Evolutionary conservation across 2,797 vertebrate species (phyloP).

Genomic region (Euphonia xanthogaster): DNA sequence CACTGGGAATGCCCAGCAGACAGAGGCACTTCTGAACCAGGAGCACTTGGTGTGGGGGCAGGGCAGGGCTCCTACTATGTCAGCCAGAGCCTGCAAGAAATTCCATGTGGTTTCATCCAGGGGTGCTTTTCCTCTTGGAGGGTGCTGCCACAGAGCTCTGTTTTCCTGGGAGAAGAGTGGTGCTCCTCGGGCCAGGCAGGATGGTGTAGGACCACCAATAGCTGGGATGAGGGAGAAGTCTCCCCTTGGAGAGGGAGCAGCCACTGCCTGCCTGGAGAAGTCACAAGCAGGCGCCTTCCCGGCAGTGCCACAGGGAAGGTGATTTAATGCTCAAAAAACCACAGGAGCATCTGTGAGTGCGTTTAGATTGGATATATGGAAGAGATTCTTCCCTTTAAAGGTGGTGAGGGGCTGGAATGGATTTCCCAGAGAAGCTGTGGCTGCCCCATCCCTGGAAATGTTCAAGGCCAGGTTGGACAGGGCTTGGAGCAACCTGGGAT

Average conservation of each 20-base stretch:
- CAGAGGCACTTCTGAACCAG: neutral
- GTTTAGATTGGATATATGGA: neutral
- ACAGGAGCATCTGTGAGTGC: neutral
- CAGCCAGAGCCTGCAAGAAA: neutral
- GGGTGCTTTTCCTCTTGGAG: neutral
- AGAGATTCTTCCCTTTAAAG: neutral
- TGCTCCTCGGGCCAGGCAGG: neutral
- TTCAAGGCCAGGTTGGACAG: accelerated
- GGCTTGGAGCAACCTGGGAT: neutral
- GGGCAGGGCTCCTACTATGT: accelerated
- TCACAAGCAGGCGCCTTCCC: accelerated
- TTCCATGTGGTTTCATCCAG: neutral
- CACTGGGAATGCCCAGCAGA: neutral
- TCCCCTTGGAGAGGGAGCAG: neutral
- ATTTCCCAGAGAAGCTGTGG: neutral
- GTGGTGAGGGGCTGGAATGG: neutral
- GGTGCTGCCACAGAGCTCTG: neutral
- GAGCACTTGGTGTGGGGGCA: neutral
- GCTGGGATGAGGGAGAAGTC: neutral
- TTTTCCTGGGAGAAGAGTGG: neutral
- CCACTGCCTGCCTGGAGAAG: neutral
- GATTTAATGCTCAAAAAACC: accelerated
- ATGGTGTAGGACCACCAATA: neutral
- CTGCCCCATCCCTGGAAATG: neutral
- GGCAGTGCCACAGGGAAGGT: neutral